phyloP scores from a whole-genome alignment of 37 sponge, comb jelly and placozoan genomes.

The Cliona cf. orientalis region DNA sequence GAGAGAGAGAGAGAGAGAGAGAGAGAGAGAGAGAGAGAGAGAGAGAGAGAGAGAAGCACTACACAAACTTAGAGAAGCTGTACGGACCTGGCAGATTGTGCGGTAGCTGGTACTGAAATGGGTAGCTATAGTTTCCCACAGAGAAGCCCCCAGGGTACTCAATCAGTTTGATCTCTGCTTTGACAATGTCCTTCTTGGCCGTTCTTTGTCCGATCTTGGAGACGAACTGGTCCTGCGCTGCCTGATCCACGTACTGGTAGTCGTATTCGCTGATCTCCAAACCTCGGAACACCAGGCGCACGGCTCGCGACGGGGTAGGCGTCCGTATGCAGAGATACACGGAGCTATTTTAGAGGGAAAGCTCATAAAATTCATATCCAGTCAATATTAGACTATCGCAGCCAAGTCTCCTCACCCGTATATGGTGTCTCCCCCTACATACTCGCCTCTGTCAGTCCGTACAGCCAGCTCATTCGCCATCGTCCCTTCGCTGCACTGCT shows the following conservation, averaged over 20 bases:
- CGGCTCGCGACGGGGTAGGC: conserved; percentile 3
- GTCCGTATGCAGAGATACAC: conserved; percentile 41
- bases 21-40: conserved; percentile 10
- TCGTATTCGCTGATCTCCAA: conserved; percentile 63
- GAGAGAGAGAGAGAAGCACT: too few species aligned
- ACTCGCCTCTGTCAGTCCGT: conserved; percentile 58
- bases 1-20: too few species aligned
- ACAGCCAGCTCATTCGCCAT: conserved; percentile 43
- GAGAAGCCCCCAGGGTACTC: conserved; percentile 70
- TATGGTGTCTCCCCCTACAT: conserved; percentile 67
- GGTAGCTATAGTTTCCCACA: conserved; percentile 50
- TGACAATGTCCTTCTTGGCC: conserved; percentile 42
- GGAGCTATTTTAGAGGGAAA: conserved; percentile 5
- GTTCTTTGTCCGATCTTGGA: conserved; percentile 24
- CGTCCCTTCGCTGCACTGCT: not conserved
- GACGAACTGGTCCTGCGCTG: conserved; percentile 9
- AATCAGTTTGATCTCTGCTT: conserved; percentile 43
- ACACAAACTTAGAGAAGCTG: not conserved
- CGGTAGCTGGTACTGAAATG: conserved; percentile 69
- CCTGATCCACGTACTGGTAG: conserved; percentile 47
- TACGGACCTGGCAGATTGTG: conserved; percentile 57
- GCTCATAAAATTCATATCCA: not conserved
- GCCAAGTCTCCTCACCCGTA: conserved; percentile 59
- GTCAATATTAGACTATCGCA: too few species aligned
- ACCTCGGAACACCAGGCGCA: conserved; percentile 62